Evolutionary conservation across 2,797 vertebrate species (phyloP), one percentile per base, ranked within the genome.

Genomic region (Mus caroli): DNA sequence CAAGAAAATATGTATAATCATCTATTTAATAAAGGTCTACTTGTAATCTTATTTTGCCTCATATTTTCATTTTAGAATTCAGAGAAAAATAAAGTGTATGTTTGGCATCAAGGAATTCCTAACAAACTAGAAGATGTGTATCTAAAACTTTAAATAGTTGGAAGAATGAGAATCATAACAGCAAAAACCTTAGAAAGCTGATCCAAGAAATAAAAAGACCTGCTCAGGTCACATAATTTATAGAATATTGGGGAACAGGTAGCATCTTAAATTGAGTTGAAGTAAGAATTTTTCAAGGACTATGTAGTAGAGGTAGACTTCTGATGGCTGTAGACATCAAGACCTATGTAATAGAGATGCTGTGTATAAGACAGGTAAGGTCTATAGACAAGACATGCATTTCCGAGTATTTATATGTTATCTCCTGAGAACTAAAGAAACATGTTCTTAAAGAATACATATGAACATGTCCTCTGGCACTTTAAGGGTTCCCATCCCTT

Each of bases 1-100:
- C 64, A 95, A 79, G 20, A 43, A 83, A 87, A 52, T 79, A 71
- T 58, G 5, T 79, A 71, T 87, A 92, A 78, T 95, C 82, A 80
- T 84, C 22, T 26, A 54, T 75, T 92, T 88, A 84, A 88, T 37
- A 85, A 90, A 88, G 43, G 56, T 24, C 87, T 50, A 54, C 71
- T 54, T 60, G 11, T 56, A 50, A 83, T 89, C 67, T 12, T 77
- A 15, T 54, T 88, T 90, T 88, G 19, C 77, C n/a, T 80, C 37
- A 54, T 84, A 90, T 79, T 31, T 92, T 90, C 46, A 80, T 69
- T 28, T 80, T 62, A 6, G 20, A 50, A 79, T 76, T 95, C 73
- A 91, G 67, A 90, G n/a, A 79, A 37, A 95, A 92, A 78, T 50
- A 56, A 78, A 87, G 78, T 22, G 31, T 14, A 86, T 54, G 34